Evolutionary conservation across 2,113 vertebrate species (phyloP).

Genomic region (Polypterus bichir): DNA sequence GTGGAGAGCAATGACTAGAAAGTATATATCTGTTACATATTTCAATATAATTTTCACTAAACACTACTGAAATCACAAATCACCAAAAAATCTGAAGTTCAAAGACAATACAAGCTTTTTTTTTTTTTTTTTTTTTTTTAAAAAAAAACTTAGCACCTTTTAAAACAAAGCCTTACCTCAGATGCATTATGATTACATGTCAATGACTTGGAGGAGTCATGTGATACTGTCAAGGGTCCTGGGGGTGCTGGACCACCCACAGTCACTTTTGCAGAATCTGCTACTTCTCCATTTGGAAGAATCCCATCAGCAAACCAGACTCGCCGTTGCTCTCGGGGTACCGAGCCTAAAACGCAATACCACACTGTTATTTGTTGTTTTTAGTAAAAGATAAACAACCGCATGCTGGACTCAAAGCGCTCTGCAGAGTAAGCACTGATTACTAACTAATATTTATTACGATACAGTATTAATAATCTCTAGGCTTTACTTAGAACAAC

Average conservation of each 20-base stretch:
- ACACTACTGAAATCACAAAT: too few species aligned
- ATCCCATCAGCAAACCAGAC: slow-evolving; percentile 95
- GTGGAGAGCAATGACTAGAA: too few species aligned
- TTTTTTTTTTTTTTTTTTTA: too few species aligned
- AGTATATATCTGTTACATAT: too few species aligned
- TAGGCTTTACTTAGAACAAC: slow-evolving; percentile 7
- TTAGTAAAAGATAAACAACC: not conserved
- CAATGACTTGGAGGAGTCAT: slow-evolving; percentile 66
- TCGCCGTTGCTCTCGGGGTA: slow-evolving; percentile 80
- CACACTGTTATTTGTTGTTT: not conserved
- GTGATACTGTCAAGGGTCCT: slow-evolving; percentile 56
- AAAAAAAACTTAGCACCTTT: too few species aligned
- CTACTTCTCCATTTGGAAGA: slow-evolving; percentile 83
- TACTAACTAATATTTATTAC: not conserved
- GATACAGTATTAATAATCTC: not conserved
- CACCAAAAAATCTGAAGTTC: too few species aligned
- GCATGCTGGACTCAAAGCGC: not conserved
- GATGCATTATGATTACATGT: slow-evolving; percentile 45
- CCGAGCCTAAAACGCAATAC: slow-evolving; percentile 28
- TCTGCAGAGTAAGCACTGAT: not conserved
- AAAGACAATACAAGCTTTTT: too few species aligned
- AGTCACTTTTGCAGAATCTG: slow-evolving; percentile 71
- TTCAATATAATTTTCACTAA: too few species aligned
- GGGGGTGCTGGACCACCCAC: slow-evolving; percentile 54
- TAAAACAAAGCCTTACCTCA: slow-evolving; percentile 61